phyloP scores from a whole-genome alignment of 2,888 invertebrate genomes.

The Drosophila kuntzei region DNA sequence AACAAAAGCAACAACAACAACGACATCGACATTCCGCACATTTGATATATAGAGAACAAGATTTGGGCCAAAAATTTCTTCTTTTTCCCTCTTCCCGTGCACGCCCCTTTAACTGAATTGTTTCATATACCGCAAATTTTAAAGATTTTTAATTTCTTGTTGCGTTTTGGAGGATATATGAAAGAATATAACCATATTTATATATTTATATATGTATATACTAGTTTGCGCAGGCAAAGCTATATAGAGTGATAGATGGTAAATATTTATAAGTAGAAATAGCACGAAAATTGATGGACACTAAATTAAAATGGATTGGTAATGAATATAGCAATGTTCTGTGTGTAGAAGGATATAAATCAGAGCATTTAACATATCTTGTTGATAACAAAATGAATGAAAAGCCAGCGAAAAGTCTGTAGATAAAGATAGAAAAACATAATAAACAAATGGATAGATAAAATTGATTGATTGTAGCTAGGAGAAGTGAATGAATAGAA shows the following conservation, averaged over 20 bases:
- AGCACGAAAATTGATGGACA: constrained; percentile 19
- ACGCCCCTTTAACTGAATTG: neutral
- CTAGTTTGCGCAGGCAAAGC: neutral
- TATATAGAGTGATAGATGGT: constrained; percentile 18
- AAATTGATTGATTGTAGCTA: neutral
- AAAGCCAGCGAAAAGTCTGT: neutral
- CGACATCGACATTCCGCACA: constrained; percentile 35
- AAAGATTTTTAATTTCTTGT: constrained; percentile 20
- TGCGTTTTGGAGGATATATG: constrained; percentile 2
- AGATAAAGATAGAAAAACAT: neutral
- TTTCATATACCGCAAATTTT: constrained; percentile 24
- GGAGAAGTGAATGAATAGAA: neutral
- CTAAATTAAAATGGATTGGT: constrained; percentile 21
- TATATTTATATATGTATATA: constrained; percentile 1
- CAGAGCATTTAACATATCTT: constrained; percentile 7
- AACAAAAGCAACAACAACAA: neutral
- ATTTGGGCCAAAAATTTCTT: constrained; percentile 39
- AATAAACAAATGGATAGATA: neutral
- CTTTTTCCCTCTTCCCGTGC: neutral
- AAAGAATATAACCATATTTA: neutral
- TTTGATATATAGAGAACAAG: constrained; percentile 51
- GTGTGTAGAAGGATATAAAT: constrained; percentile 9
- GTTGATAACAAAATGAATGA: constrained; percentile 3
- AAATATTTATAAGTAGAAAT: constrained; percentile 28
- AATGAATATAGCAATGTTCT: constrained; percentile 3